A percentile compares a stretch with the other conserved stretches of the same genome.
These are phyloP conservation scores for Hetaerina titia DNA, from an alignment of 2,888 invertebrate species.

Conservation along the genomic window DNA sequence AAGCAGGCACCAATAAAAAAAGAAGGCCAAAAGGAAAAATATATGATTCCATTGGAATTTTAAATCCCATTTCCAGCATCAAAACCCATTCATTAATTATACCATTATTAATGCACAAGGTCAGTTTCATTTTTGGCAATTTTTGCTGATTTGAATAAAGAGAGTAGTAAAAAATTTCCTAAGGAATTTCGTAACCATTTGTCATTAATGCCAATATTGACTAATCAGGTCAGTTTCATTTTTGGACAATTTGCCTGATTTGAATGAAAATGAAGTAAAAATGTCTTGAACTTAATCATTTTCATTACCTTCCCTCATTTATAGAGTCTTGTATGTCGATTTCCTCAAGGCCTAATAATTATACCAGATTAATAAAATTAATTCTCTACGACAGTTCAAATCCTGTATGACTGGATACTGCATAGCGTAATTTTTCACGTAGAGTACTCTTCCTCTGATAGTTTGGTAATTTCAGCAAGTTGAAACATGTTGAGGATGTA, in stretches of 20 bases:
- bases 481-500: conserved; percentile 99
- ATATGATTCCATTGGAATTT: neutral
- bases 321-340: neutral
- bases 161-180: neutral
- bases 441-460: conserved; percentile 97
- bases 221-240: no score
- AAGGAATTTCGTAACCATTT: no score
- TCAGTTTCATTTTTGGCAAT: neutral
- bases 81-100: neutral
- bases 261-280: neutral
- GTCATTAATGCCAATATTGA: no score
- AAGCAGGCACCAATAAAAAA: neutral
- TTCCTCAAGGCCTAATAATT: neutral
- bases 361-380: neutral
- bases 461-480: conserved; percentile 97
- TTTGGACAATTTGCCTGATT: no score
- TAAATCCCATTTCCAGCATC: neutral
- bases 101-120: neutral
- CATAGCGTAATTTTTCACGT: conserved; percentile 97
- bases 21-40: neutral
- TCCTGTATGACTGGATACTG: conserved; percentile 98
- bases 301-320: neutral
- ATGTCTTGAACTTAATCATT: neutral
- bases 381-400: conserved; percentile 95
- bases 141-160: neutral